Evolutionary conservation across 1,140 invertebrate species (phyloP).

Genomic region (Maconellicoccus hirsutus): DNA sequence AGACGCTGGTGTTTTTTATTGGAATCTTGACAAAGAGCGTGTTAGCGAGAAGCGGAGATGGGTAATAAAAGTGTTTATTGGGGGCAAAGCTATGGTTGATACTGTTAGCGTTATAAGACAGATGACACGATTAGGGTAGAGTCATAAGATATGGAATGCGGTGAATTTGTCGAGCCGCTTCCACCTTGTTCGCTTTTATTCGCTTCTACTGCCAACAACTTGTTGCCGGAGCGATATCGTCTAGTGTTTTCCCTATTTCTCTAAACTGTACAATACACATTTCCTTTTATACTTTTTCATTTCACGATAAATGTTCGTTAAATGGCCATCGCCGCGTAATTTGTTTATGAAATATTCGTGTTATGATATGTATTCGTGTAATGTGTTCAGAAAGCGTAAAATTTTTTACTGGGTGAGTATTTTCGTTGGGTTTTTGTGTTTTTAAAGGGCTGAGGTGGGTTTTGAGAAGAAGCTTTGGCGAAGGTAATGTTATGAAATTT

Average conservation of each 20-base stretch:
- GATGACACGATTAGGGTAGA: slow-evolving; percentile 17
- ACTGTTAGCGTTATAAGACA: slow-evolving; percentile 16
- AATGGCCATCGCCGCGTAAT: not conserved
- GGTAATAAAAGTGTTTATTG: slow-evolving; percentile 7
- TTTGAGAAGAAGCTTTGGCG: too few relatives aligned
- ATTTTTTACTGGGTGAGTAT: too few relatives aligned
- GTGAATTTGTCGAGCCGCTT: slow-evolving; percentile 2
- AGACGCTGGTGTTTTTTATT: not conserved
- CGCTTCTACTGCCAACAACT: not conserved
- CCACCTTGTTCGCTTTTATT: slow-evolving; percentile 6
- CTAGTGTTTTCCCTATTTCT: not conserved
- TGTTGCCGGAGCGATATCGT: not conserved
- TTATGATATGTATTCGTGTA: too few relatives aligned
- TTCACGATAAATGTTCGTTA: slow-evolving; percentile 5
- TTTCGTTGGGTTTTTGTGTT: too few relatives aligned
- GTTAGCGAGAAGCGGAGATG: not conserved
- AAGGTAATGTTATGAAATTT: too few relatives aligned
- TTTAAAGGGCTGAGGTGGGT: too few relatives aligned
- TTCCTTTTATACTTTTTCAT: not conserved
- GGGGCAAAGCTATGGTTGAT: not conserved
- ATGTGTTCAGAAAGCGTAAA: too few relatives aligned
- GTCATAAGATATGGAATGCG: not conserved
- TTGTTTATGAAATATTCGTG: not conserved
- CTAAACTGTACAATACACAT: slow-evolving; percentile 1
- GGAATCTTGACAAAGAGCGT: slow-evolving; percentile 3